Evolutionary conservation across 2,888 invertebrate species (phyloP).

Genomic region (Phyllotreta striolata): DNA sequence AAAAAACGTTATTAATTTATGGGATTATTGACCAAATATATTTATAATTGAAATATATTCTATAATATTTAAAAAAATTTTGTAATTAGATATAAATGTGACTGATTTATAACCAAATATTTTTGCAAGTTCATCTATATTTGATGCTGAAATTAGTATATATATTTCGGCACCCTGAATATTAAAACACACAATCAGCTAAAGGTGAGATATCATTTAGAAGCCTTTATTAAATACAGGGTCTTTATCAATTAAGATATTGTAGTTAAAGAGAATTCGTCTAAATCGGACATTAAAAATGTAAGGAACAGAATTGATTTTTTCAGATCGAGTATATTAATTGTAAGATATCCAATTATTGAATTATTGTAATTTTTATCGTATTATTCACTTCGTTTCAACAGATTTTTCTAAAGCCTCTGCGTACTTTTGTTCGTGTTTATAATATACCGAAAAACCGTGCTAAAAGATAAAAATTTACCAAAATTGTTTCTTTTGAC

Average conservation of each 20-base stretch:
- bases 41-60: slow-evolving; percentile 44
- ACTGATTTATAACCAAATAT: slow-evolving; percentile 49
- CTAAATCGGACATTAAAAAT: slow-evolving; percentile 50
- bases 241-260: slow-evolving; percentile 61
- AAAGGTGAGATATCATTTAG: slow-evolving; percentile 58
- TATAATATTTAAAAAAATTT: slow-evolving; percentile 51
- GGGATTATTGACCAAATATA: slow-evolving; percentile 45
- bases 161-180: slow-evolving; percentile 49
- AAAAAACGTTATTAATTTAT: slow-evolving; percentile 38
- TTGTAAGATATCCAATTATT: slow-evolving; percentile 45
- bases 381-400: slow-evolving; percentile 31
- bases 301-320: slow-evolving; percentile 56
- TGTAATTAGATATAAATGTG: slow-evolving; percentile 48
- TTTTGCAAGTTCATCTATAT: slow-evolving; percentile 46
- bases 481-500: not conserved
- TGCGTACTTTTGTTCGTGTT: not conserved
- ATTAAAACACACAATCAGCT: slow-evolving; percentile 55
- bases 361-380: slow-evolving; percentile 41
- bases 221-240: slow-evolving; percentile 63
- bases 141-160: slow-evolving; percentile 43
- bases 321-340: slow-evolving; percentile 51
- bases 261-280: slow-evolving; percentile 55
- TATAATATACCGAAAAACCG: not conserved
- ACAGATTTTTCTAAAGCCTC: slow-evolving; percentile 4
- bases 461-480: not conserved